Percentiles rank a stretch among this genome's conserved stretches.
Conservation (phyloP, 2,888 invertebrate genomes). For the Pilophorus perplexus region DNA sequence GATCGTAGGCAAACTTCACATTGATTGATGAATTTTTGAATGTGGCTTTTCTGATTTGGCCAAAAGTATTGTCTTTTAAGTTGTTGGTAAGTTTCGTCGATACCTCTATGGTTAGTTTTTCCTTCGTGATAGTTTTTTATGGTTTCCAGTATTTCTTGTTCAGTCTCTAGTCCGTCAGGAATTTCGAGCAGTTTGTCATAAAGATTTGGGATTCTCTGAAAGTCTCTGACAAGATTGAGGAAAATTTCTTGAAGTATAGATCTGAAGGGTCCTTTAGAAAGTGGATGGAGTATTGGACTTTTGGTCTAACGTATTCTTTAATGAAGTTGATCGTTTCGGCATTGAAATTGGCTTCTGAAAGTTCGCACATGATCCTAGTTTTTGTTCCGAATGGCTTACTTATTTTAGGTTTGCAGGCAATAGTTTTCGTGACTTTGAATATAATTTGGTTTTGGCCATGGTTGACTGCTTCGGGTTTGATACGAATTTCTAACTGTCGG, state of each 20-base stretch:
- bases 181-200: constrained; percentile 6
- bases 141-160: background rate
- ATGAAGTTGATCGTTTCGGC: constrained; percentile 17
- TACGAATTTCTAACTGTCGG: too few relatives aligned
- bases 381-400: background rate
- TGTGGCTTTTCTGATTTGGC: constrained; percentile 48
- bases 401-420: background rate
- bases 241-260: background rate
- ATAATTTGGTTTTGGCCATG: background rate
- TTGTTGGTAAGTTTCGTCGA: constrained; percentile 6
- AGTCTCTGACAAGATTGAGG: background rate
- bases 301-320: constrained; percentile 25
- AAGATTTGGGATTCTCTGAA: constrained; percentile 7
- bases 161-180: constrained; percentile 1
- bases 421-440: background rate
- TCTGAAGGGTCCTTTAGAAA: constrained; percentile 1
- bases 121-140: constrained; percentile 12
- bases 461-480: background rate
- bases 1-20: constrained; percentile 43
- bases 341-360: background rate
- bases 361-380: background rate
- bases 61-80: constrained; percentile 48
- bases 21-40: constrained; percentile 42
- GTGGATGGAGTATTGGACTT: constrained; percentile 10
- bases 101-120: constrained; percentile 16